Evolutionary conservation across 2,797 vertebrate genomes (phyloP), one percentile per base, ranked within the genome.

Genomic region (Mionectes olivaceus): DNA sequence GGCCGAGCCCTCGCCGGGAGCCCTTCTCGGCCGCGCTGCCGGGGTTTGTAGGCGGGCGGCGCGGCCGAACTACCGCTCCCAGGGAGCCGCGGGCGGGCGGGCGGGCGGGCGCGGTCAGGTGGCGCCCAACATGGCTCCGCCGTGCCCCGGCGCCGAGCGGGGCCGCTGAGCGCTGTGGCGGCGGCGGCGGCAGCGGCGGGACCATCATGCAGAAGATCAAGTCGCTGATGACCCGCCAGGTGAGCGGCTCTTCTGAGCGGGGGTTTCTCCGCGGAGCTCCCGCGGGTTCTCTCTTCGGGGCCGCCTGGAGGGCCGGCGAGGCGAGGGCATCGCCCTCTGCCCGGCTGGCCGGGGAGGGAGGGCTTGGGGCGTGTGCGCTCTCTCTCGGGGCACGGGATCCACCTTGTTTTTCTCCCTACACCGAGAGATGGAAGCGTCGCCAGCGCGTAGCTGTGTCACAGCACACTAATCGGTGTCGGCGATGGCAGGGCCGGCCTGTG

Each of bases 201-300:
- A n/a, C 30, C 28, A 93, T 35, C 82, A 99, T 99, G 99, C 99
- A 99, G 98, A 99, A 99, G 98, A 99, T 99, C 84, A 99, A 99
- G 97, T 99, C 99, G 71, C 97, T 99, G 11, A 99, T 99, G 99
- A 97, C 99, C 97, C 99, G 99, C 27, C 99, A 99, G 99, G 99
- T 99, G 97, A 98, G 98, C 9, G 50, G 50, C 43, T 33, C 13
- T 47, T 57, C 27, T 16, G 17, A 13, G 56, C 10, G 50, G 16
- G 17, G 30, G 50, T 2, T 2, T 27, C 3, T 27, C 37, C 7
- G 32, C 10, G 30, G 33, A 25, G 7, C 4, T 6, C 2, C n/a
- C 19, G 21, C 19, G 21, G 35, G 35, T 35, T 35, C 8, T 35
- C 8, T 83, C 10, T 25, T 30, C 10, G 53, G 52, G 32, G 78